These are phyloP conservation scores for Polypterus bichir DNA, from an alignment of 2,113 vertebrate genomes.

Conservation along the genomic window DNA sequence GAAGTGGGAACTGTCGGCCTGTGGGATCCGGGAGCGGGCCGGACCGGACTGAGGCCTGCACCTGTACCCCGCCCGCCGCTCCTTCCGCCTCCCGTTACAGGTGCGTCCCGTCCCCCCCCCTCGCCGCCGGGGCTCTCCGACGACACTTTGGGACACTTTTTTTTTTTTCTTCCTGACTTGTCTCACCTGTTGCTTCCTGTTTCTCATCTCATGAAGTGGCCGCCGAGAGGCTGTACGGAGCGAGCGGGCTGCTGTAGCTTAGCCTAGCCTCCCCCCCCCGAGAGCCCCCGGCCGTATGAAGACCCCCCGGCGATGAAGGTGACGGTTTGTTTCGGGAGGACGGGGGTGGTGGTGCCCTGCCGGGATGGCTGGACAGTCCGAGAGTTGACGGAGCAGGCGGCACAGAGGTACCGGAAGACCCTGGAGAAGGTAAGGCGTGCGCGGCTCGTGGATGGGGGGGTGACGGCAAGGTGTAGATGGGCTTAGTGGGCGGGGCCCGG, in stretches of 20 bases:
- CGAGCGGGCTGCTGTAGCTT: not conserved
- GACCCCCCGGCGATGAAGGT: constrained; percentile 66
- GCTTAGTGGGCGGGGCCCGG: too few relatives aligned
- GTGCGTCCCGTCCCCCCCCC: not conserved
- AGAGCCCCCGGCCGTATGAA: constrained; percentile 17
- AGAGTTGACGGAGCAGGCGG: constrained; percentile 80
- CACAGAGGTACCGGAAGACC: constrained; percentile 77
- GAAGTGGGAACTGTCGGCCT: too few relatives aligned
- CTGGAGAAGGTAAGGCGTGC: constrained; percentile 64
- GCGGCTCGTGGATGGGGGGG: too few relatives aligned
- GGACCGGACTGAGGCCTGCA: too few relatives aligned
- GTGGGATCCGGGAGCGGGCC: too few relatives aligned
- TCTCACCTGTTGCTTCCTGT: not conserved
- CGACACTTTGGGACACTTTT: not conserved
- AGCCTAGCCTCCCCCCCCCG: not conserved
- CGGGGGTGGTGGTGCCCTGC: constrained; percentile 83
- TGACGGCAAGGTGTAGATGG: too few relatives aligned
- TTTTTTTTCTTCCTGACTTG: not conserved
- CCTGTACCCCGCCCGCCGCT: constrained; percentile 17
- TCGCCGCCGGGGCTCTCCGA: not conserved
- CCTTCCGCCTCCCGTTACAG: not conserved
- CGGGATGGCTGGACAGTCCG: constrained; percentile 78
- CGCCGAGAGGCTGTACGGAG: not conserved
- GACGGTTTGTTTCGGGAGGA: constrained; percentile 81
- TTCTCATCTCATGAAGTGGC: not conserved